A percentile compares a stretch with the other conserved stretches of the same genome.
Conservation (phyloP, 2,113 vertebrate genomes). For the Cavia porcellus region DNA sequence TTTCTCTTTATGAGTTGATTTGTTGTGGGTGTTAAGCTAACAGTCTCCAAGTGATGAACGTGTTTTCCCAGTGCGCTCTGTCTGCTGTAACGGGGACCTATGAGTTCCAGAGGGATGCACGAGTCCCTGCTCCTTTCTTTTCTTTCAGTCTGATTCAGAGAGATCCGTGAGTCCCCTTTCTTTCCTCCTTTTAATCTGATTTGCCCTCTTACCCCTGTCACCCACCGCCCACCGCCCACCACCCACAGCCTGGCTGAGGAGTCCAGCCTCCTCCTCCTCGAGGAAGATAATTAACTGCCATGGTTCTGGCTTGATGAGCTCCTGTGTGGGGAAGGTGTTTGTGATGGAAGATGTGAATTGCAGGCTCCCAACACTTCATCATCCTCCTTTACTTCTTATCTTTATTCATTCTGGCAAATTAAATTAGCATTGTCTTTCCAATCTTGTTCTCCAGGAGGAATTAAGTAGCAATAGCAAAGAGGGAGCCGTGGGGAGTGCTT, state of each 20-base stretch:
- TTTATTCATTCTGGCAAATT: conserved; percentile 87
- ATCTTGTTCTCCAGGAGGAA: conserved; percentile 74
- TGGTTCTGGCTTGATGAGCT: conserved; percentile 74
- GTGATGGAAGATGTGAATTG: conserved; percentile 75
- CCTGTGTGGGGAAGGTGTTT: conserved; percentile 39
- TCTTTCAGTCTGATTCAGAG: background rate
- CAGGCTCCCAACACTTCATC: conserved; percentile 78
- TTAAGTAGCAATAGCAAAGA: conserved; percentile 68
- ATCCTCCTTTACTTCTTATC: conserved; percentile 83
- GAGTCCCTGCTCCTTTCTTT: conserved; percentile 11
- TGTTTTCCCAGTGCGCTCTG: background rate
- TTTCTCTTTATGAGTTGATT: background rate
- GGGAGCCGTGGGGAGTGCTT: conserved; percentile 28
- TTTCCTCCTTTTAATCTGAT: conserved; percentile 6
- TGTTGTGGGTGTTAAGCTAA: background rate
- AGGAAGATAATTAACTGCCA: conserved; percentile 71
- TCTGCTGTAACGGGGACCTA: background rate
- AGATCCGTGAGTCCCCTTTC: background rate
- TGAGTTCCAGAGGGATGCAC: background rate
- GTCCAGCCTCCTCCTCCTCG: conserved; percentile 34
- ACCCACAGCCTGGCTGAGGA: conserved; percentile 1
- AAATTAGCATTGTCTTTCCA: conserved; percentile 86
- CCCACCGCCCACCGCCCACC: background rate
- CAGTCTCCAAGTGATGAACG: background rate
- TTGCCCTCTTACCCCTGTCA: background rate